Conservation (phyloP, 2,797 vertebrate genomes). For the Tragopan temminckii region DNA sequence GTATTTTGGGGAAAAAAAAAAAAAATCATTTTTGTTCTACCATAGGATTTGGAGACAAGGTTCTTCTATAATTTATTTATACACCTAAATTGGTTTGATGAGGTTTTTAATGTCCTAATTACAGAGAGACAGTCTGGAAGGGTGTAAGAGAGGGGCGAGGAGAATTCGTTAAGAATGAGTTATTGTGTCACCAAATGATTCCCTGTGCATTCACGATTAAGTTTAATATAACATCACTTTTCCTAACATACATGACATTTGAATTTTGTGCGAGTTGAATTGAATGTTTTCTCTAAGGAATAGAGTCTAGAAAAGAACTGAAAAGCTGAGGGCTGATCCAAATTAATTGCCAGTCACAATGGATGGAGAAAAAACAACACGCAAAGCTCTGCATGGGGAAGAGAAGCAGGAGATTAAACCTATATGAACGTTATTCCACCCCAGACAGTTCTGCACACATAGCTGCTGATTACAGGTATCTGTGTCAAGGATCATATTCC, state of each 20-base stretch:
- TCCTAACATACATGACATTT: not conserved
- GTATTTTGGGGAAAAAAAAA: not conserved
- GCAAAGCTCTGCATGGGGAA: not conserved
- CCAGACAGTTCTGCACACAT: not conserved
- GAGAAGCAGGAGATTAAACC: not conserved
- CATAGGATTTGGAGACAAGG: accelerated
- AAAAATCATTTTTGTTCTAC: not conserved
- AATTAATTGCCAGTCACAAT: not conserved
- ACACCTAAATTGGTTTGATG: not conserved
- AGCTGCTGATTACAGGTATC: not conserved
- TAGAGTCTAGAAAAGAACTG: not conserved
- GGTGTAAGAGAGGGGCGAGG: not conserved
- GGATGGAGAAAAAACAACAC: not conserved
- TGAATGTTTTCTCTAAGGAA: not conserved
- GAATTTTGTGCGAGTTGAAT: not conserved
- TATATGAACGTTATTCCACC: accelerated
- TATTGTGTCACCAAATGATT: not conserved
- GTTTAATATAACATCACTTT: not conserved
- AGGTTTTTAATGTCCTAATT: not conserved
- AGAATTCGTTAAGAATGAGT: not conserved
- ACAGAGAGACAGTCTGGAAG: not conserved
- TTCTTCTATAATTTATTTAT: not conserved
- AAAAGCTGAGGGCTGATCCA: not conserved
- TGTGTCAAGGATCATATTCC: accelerated
- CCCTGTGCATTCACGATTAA: not conserved